Conservation (phyloP, 2,797 vertebrate species). For the Cetoscarus ocellatus region DNA sequence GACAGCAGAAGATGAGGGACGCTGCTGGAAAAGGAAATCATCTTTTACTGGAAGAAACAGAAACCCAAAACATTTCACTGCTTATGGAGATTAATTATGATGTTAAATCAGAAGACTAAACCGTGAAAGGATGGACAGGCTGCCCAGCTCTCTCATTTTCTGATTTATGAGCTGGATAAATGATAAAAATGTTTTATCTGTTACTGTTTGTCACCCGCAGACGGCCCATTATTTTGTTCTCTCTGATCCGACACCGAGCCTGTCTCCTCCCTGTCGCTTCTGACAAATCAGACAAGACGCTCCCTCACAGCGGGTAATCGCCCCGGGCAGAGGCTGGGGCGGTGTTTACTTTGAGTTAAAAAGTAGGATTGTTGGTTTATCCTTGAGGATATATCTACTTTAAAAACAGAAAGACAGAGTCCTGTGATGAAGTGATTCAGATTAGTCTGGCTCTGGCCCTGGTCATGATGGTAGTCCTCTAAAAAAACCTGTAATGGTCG, state of each 20-base stretch:
- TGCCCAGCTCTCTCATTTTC: neutral
- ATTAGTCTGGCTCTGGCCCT: neutral
- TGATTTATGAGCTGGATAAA: neutral
- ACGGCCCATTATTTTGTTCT: conserved; percentile 9
- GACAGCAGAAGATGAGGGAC: neutral
- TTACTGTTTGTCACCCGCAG: neutral
- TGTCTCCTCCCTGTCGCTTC: neutral
- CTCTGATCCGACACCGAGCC: neutral
- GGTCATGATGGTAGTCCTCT: neutral
- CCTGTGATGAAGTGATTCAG: neutral
- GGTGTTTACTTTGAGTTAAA: conserved; percentile 10
- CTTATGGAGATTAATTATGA: neutral
- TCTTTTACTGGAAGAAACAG: conserved; percentile 8
- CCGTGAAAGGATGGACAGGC: neutral
- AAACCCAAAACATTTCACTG: neutral
- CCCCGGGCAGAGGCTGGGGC: neutral
- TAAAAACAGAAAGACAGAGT: neutral
- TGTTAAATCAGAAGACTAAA: neutral
- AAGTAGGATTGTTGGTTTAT: neutral
- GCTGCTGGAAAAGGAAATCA: neutral
- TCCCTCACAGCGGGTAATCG: neutral
- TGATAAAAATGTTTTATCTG: neutral
- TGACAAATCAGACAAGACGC: conserved; percentile 2
- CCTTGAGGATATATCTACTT: neutral
- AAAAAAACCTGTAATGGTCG: no score